phyloP scores from a whole-genome alignment of 1,140 invertebrate species.

The Pseudomyrmex concolor region DNA sequence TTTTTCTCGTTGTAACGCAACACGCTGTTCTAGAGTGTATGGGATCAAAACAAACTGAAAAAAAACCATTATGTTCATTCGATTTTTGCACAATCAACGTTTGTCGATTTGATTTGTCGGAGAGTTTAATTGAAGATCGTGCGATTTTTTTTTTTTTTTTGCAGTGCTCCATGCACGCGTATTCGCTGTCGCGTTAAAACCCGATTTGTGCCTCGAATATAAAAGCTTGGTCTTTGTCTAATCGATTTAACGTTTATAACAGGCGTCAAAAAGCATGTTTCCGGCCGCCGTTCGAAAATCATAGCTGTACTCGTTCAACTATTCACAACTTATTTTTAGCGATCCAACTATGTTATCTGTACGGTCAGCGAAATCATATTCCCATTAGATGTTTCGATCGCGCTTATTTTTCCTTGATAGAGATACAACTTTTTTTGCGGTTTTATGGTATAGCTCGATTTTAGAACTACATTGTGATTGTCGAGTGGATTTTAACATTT shows the following conservation, averaged over 20 bases:
- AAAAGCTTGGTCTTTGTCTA: constrained; percentile 46
- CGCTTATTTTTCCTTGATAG: constrained; percentile 34
- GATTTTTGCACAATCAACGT: not conserved
- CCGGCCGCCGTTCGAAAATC: constrained; percentile 44
- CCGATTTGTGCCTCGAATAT: constrained; percentile 13
- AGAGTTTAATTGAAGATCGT: constrained; percentile 44
- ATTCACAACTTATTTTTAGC: constrained; percentile 45
- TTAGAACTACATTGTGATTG: not conserved
- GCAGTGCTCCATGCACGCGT: constrained; percentile 3
- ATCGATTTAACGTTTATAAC: constrained; percentile 61
- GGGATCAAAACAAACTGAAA: not conserved
- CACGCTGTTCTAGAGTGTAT: not conserved
- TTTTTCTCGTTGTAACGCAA: not conserved
- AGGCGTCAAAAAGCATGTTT: constrained; percentile 45
- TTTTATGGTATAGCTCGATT: not conserved
- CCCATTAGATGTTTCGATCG: constrained; percentile 53
- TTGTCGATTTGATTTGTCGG: not conserved
- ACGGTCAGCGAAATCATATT: constrained; percentile 42
- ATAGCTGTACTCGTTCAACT: constrained; percentile 48
- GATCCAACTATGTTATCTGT: constrained; percentile 52
- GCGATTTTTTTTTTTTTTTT: constrained; percentile 1
- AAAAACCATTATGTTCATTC: constrained; percentile 1
- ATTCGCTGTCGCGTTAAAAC: constrained; percentile 25
- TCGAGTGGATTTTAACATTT: not conserved
- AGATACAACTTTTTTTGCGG: not conserved